These are phyloP conservation scores for Phanerotoma sp. DNA, from an alignment of 2,888 invertebrate species.

Conservation along the genomic window DNA sequence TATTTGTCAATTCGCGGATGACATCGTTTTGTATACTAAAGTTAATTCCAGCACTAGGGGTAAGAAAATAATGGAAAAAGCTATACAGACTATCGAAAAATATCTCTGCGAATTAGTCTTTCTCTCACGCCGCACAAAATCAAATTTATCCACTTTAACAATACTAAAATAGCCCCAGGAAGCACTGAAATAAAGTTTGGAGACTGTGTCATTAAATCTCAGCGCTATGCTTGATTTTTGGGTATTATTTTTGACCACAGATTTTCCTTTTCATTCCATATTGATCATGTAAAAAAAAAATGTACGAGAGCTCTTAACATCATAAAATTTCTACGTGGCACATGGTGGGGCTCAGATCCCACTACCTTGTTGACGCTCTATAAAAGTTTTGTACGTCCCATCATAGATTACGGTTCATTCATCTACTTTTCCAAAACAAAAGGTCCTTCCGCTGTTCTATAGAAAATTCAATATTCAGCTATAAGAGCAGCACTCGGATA, in stretches of 20 bases:
- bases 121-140: background rate
- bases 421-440: too few relatives aligned
- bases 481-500: too few relatives aligned
- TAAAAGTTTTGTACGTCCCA: too few relatives aligned
- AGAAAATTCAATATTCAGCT: too few relatives aligned
- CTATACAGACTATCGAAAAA: background rate
- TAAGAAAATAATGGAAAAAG: background rate
- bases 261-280: background rate
- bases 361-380: too few relatives aligned
- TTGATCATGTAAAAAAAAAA: background rate
- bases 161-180: background rate
- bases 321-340: background rate
- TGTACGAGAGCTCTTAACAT: background rate
- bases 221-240: background rate
- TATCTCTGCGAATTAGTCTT: background rate
- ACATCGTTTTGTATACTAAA: background rate
- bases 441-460: too few relatives aligned
- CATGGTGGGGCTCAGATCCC: too few relatives aligned
- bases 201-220: background rate
- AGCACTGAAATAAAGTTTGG: background rate
- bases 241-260: background rate
- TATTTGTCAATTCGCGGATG: background rate
- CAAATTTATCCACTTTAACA: background rate
- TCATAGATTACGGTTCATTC: too few relatives aligned
- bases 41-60: background rate